Evolutionary conservation across 2,888 invertebrate genomes (phyloP).

Genomic region (Oligia latruncula): DNA sequence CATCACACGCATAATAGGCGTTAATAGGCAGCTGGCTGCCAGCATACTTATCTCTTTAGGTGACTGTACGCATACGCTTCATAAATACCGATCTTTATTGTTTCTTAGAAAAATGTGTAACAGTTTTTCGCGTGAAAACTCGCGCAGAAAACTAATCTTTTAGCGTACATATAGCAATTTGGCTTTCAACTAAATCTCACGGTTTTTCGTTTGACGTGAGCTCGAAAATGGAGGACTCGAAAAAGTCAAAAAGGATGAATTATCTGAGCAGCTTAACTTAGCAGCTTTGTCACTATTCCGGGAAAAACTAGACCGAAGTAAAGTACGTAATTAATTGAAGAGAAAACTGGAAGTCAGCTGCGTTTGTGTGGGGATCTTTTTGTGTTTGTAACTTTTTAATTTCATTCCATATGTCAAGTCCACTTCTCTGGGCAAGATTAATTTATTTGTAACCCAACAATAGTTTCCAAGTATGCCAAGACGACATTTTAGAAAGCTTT

Average conservation of each 20-base stretch:
- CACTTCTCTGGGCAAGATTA: not conserved
- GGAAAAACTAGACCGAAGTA: slow-evolving; percentile 77
- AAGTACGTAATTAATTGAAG: slow-evolving; percentile 51
- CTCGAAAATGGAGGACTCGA: slow-evolving; percentile 43
- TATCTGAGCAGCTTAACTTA: slow-evolving; percentile 53
- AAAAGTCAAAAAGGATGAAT: slow-evolving; percentile 47
- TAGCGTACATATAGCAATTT: slow-evolving; percentile 35
- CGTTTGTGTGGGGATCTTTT: not conserved
- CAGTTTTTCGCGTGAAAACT: slow-evolving; percentile 15
- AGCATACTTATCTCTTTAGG: not conserved
- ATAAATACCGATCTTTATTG: slow-evolving; percentile 29
- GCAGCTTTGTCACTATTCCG: slow-evolving; percentile 84
- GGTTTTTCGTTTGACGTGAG: slow-evolving; percentile 27
- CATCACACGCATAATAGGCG: not conserved
- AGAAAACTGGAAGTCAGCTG: slow-evolving; percentile 88
- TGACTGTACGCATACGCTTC: slow-evolving; percentile 3
- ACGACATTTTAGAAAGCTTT: slow-evolving; percentile 5
- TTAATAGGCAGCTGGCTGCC: not conserved
- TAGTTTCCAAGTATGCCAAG: slow-evolving; percentile 20
- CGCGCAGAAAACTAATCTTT: slow-evolving; percentile 30
- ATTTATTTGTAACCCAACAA: slow-evolving; percentile 35
- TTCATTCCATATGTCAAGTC: not conserved
- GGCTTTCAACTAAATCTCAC: slow-evolving; percentile 33
- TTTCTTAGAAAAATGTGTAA: slow-evolving; percentile 24
- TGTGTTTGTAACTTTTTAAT: slow-evolving; percentile 17